Conservation (phyloP, 2,888 invertebrate genomes). For the Aproaerema taeniolella region DNA sequence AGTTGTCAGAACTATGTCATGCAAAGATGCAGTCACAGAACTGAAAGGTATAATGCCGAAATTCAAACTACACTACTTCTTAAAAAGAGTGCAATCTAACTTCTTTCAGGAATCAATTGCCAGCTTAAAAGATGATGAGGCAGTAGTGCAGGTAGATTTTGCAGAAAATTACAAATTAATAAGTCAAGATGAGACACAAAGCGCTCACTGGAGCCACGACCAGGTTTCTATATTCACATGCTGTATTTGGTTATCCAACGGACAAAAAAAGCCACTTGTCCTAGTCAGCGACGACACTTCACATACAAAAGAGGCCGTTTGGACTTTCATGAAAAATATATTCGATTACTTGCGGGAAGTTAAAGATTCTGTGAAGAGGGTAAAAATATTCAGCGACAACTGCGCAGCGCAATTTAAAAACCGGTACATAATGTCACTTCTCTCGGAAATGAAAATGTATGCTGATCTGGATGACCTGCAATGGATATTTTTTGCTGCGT, state of each 20-base stretch:
- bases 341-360: constrained; percentile 11
- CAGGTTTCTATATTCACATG: constrained; percentile 6
- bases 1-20: neutral
- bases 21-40: neutral
- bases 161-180: constrained; percentile 15
- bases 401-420: constrained; percentile 13
- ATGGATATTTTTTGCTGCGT: constrained; percentile 12
- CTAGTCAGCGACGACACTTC: neutral
- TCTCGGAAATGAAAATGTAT: constrained; percentile 5
- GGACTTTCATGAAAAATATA: constrained; percentile 13
- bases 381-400: constrained; percentile 13
- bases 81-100: constrained; percentile 12
- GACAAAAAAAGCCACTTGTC: constrained; percentile 1
- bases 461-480: constrained; percentile 6
- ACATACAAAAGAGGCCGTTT: constrained; percentile 14
- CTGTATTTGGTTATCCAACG: neutral
- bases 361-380: constrained; percentile 4
- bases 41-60: constrained; percentile 5
- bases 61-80: constrained; percentile 13
- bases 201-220: constrained; percentile 1
- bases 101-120: constrained; percentile 8
- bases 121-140: constrained; percentile 5
- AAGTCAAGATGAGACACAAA: constrained; percentile 9
- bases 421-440: constrained; percentile 4
- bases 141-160: constrained; percentile 18